A percentile compares a stretch with the other conserved stretches of the same genome.
phyloP scores from a whole-genome alignment of 2,888 invertebrate species.

The Nebria brevicollis region DNA sequence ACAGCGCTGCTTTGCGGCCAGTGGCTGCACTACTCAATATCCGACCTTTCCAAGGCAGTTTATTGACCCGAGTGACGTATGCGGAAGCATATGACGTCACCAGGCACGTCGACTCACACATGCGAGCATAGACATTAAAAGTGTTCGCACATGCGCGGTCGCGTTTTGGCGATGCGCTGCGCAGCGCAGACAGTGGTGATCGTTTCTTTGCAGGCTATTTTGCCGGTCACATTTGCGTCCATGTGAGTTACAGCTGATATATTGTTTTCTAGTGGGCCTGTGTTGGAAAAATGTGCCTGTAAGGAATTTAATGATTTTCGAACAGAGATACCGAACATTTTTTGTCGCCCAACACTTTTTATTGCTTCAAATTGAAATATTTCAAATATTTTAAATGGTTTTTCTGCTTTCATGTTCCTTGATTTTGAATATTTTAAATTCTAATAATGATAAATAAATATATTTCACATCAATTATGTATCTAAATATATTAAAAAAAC shows the following conservation, averaged over 20 bases:
- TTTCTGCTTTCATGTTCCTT: neutral
- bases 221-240: neutral
- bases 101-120: slow-evolving; percentile 49
- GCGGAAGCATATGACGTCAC: slow-evolving; percentile 61
- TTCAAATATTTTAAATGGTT: neutral
- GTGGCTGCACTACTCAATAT: slow-evolving; percentile 55
- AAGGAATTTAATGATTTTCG: slow-evolving; percentile 1
- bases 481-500: no score
- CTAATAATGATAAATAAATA: neutral
- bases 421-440: neutral
- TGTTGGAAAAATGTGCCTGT: neutral
- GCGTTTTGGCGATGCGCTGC: neutral
- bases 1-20: slow-evolving; percentile 55
- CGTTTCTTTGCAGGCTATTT: neutral
- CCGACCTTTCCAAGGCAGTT: slow-evolving; percentile 65
- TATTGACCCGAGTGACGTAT: slow-evolving; percentile 63
- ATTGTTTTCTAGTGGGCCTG: slow-evolving; percentile 1
- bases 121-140: slow-evolving; percentile 24
- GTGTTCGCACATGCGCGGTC: neutral
- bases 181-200: neutral
- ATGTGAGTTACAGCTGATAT: slow-evolving; percentile 5
- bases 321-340: neutral
- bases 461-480: no score
- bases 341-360: neutral
- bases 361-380: neutral